Base-by-base conservation (phyloP, 2,888 invertebrate species). In the Dastarcus helophoroides region DNA sequence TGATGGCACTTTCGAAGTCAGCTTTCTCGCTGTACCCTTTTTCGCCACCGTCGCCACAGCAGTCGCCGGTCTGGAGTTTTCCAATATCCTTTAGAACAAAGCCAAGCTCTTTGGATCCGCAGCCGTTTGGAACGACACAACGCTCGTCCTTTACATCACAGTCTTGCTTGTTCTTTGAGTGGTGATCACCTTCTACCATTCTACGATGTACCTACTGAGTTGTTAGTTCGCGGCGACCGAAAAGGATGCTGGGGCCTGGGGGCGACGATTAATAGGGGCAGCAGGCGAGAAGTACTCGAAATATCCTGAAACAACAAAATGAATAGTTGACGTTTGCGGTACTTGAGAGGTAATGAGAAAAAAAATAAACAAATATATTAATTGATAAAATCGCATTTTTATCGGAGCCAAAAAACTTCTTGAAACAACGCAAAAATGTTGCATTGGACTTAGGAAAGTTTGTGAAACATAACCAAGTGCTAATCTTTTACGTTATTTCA, bases 101-200 rank as follows among this genome's bases (percentile, higher is more conserved):
- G n/a, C 57, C 58, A 32, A 57, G 55, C 65, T 76, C 73, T 71
- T 76, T 79, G 62, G 79, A 75, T 69, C 74, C 72, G 60, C 67
- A 66, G 68, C 81, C 83, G 76, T 81, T 84, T 60, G 71, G 62
- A 67, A 76, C 75, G 65, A 72, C 26, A 29, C 33, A 28, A n/a
- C n/a, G 74, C 68, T 79, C 79, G 70, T 75, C 76, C 71, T 79
- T 84, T 81, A 83, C 83, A 83, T 84, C 80, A 79, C 79, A 78
- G 72, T 79, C 81, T 80, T 44, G 44, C 42, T 54, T 53, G 44
- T 76, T 75, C 72, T 79, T 81, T 65, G 73, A 70, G 62, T 73
- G 73, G 67, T 75, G 73, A 71, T 81, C 83, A 81, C 79, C 74
- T 81, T 84, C 83, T 83, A 84, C 83, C 83, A 84, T 84, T 79